Conservation (phyloP, 1,140 invertebrate genomes). For the Panonychus citri region DNA sequence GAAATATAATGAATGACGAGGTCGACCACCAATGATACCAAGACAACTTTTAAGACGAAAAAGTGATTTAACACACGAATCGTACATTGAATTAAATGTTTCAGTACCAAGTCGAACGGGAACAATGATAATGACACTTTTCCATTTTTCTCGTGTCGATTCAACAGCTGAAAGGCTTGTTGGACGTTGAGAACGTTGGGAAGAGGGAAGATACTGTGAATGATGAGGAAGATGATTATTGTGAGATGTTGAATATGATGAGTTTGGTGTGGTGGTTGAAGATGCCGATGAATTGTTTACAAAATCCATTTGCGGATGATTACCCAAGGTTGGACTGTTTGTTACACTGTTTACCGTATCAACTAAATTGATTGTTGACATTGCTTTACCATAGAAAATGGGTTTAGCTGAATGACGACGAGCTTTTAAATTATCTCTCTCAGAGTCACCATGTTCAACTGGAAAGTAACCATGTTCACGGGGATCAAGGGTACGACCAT, state of each 20-base stretch:
- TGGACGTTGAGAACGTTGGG: background rate
- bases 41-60: conserved; percentile 55
- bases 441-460: background rate
- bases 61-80: conserved; percentile 46
- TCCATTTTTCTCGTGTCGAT: conserved; percentile 29
- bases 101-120: conserved; percentile 61
- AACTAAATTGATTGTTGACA: background rate
- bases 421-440: background rate
- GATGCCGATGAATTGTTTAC: background rate
- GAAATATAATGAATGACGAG: conserved; percentile 75
- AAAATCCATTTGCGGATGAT: background rate
- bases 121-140: conserved; percentile 54
- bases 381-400: background rate
- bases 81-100: conserved; percentile 56
- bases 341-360: no score
- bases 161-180: background rate
- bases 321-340: background rate
- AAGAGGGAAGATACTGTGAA: background rate
- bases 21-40: conserved; percentile 70
- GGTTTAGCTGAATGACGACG: background rate
- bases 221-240: no score
- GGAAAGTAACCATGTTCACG: background rate
- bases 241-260: no score
- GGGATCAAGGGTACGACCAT: background rate
- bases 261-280: background rate